Percentiles rank a stretch among this genome's conserved stretches.
Conservation (phyloP, 2,113 vertebrate genomes). For the Pachypanchax playfairii region DNA sequence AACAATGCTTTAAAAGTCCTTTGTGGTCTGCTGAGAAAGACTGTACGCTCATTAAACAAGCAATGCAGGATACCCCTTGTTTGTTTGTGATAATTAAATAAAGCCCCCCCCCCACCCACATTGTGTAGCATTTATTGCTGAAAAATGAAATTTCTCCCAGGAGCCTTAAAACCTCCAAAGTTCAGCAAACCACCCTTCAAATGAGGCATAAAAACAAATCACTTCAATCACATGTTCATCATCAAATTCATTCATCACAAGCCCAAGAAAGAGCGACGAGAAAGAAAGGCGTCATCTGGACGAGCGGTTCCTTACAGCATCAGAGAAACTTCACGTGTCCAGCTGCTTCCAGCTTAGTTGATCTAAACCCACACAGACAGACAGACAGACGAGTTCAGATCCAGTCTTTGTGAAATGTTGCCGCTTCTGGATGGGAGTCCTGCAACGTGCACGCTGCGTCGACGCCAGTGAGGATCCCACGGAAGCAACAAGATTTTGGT, state of each 20-base stretch:
- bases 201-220: constrained; percentile 22
- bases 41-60: constrained; percentile 38
- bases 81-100: constrained; percentile 26
- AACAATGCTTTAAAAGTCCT: constrained; percentile 62
- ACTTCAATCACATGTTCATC: constrained; percentile 51
- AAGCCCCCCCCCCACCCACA: constrained; percentile 56
- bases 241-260: constrained; percentile 60
- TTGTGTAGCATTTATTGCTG: constrained; percentile 73
- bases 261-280: constrained; percentile 52
- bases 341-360: constrained; percentile 27
- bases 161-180: constrained; percentile 16
- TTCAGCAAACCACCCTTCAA: neutral
- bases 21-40: constrained; percentile 55
- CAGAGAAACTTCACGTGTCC: constrained; percentile 24
- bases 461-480: constrained; percentile 56
- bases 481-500: constrained; percentile 68
- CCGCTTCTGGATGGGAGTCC: constrained; percentile 36
- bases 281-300: constrained; percentile 58
- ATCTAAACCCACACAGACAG: constrained; percentile 41
- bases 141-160: constrained; percentile 27
- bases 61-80: constrained; percentile 18
- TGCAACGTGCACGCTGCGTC: constrained; percentile 65
- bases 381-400: constrained; percentile 32
- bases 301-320: constrained; percentile 50
- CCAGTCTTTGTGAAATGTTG: constrained; percentile 53